Percentiles rank a stretch among this genome's conserved stretches.
Evolutionary conservation across 1,140 invertebrate species (phyloP).

Genomic region (Diachasmimorpha longicaudata): DNA sequence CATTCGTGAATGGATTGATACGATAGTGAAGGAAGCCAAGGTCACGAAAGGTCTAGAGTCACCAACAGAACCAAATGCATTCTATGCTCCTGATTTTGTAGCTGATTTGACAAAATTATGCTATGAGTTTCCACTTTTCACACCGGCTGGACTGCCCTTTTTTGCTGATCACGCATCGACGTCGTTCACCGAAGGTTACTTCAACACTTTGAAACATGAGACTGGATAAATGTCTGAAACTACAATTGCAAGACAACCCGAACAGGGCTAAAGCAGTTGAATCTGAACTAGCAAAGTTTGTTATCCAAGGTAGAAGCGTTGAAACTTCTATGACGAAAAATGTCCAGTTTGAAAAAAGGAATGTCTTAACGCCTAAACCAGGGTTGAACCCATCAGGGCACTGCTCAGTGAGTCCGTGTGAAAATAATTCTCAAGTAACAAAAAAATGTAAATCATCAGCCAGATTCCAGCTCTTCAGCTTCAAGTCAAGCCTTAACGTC

Average conservation of each 20-base stretch:
- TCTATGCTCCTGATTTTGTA: conserved; percentile 9
- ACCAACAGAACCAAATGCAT: conserved; percentile 12
- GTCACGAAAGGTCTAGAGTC: not conserved
- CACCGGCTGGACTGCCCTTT: not conserved
- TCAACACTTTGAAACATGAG: not conserved
- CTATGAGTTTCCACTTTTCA: conserved; percentile 22
- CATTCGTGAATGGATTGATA: not conserved
- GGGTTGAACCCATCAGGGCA: too few relatives aligned
- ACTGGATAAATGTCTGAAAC: not conserved
- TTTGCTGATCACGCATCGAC: conserved; percentile 1
- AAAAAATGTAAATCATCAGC: too few relatives aligned
- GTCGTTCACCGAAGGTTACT: conserved; percentile 17
- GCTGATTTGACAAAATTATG: not conserved
- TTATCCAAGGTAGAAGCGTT: not conserved
- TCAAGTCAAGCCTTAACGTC: too few relatives aligned
- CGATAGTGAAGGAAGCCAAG: not conserved
- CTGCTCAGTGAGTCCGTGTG: too few relatives aligned
- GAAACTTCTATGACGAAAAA: not conserved
- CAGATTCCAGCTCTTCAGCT: too few relatives aligned
- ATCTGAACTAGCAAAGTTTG: not conserved
- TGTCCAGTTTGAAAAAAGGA: not conserved
- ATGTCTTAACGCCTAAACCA: not conserved
- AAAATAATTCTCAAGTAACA: too few relatives aligned
- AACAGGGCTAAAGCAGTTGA: not conserved
- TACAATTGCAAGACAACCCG: not conserved